Conservation (phyloP, 2,113 vertebrate species). For the Turnix velox region DNA sequence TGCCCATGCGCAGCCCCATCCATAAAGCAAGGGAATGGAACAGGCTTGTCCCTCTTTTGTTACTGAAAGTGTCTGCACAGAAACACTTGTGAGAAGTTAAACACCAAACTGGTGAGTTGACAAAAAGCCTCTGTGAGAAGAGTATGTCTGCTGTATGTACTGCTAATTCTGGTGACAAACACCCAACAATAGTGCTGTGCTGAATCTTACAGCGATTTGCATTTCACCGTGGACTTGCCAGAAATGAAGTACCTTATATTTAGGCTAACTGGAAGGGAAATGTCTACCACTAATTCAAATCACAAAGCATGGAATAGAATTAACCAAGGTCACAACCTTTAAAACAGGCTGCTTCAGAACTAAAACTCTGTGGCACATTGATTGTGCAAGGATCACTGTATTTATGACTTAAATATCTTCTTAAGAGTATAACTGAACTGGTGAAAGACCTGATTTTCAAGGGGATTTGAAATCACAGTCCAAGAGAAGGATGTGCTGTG, state of each 20-base stretch:
- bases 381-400: not conserved
- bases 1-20: not conserved
- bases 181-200: slow-evolving; percentile 34
- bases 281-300: slow-evolving; percentile 2
- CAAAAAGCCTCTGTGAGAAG: slow-evolving; percentile 26
- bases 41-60: not conserved
- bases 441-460: not conserved
- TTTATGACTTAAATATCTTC: not conserved
- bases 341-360: not conserved
- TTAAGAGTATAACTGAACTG: not conserved
- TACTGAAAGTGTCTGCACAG: not conserved
- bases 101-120: not conserved
- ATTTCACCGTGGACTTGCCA: slow-evolving; percentile 36
- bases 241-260: slow-evolving; percentile 15
- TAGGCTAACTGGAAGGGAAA: slow-evolving; percentile 35
- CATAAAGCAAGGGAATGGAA: not conserved
- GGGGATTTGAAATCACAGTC: not conserved
- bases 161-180: slow-evolving; percentile 56
- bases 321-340: not conserved
- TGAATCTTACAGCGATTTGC: slow-evolving; percentile 33
- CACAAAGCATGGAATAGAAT: not conserved
- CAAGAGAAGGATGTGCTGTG: not conserved
- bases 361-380: not conserved
- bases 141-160: slow-evolving; percentile 23
- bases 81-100: slow-evolving; percentile 4